Conservation (phyloP, 2,888 invertebrate genomes). For the Automeris io region DNA sequence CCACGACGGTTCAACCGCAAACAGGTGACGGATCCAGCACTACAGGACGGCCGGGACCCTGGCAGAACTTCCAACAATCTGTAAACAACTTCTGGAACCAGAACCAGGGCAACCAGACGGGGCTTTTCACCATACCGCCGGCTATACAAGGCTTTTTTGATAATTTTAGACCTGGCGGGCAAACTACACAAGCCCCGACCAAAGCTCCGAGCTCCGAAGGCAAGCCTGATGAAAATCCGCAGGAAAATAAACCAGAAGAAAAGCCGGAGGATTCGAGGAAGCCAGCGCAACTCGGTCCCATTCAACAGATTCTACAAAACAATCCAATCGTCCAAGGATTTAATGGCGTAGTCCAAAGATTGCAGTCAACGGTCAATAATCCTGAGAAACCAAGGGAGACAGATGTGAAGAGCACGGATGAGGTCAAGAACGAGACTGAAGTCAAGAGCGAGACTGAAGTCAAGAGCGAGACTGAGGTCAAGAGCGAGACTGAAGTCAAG, state of each 20-base stretch:
- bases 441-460: constrained; percentile 19
- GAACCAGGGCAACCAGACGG: constrained; percentile 3
- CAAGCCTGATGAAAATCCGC: neutral
- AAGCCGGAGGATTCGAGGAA: too few species aligned
- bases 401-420: constrained; percentile 7
- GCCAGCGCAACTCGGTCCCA: constrained; percentile 22
- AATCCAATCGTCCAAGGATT: constrained; percentile 32
- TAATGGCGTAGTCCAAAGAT: constrained; percentile 23
- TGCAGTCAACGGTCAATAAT: constrained; percentile 29
- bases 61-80: constrained; percentile 22
- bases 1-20: neutral
- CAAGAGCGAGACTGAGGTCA: constrained; percentile 16
- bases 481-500: constrained; percentile 5
- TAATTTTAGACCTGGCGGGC: constrained; percentile 7
- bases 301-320: constrained; percentile 37
- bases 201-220: neutral
- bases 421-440: constrained; percentile 13
- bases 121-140: constrained; percentile 3
- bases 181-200: constrained; percentile 6
- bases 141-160: neutral
- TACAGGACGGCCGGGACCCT: constrained; percentile 10
- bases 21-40: neutral
- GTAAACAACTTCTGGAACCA: constrained; percentile 17
- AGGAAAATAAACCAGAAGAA: constrained; percentile 3
- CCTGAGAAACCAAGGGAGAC: constrained; percentile 36